Conservation (phyloP, 2,888 invertebrate species). For the Lasius platythorax region DNA sequence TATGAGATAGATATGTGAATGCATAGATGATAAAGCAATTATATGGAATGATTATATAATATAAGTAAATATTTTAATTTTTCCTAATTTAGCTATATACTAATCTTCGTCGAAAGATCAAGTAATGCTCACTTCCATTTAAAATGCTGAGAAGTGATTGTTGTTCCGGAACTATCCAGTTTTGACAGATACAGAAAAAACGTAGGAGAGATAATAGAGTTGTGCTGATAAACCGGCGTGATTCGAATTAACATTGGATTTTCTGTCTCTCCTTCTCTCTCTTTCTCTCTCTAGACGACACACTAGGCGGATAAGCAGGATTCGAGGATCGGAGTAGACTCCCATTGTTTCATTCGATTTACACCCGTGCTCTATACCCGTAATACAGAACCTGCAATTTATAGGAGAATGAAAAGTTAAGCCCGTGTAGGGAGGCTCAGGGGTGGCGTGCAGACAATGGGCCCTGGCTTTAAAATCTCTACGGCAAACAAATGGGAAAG, state of each 20-base stretch:
- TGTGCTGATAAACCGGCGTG: conserved; percentile 66
- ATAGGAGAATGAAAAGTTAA: conserved; percentile 86
- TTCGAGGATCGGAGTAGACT: conserved; percentile 76
- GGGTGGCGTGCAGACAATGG: conserved; percentile 84
- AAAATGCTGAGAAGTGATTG: not conserved
- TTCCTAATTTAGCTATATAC: not conserved
- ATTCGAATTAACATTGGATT: conserved; percentile 75
- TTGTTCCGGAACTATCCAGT: not conserved
- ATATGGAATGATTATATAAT: not conserved
- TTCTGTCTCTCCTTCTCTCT: conserved; percentile 56
- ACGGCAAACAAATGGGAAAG: conserved; percentile 84
- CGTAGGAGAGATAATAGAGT: conserved; percentile 62
- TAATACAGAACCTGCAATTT: conserved; percentile 84
- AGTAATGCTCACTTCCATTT: not conserved
- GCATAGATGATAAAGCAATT: not conserved
- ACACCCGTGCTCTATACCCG: conserved; percentile 80
- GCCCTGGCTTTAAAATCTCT: conserved; percentile 85
- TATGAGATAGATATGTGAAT: not conserved
- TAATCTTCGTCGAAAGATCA: not conserved
- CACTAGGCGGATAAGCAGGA: conserved; percentile 75
- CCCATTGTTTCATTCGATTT: conserved; percentile 85
- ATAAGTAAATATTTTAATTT: not conserved
- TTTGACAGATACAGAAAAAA: conserved; percentile 12
- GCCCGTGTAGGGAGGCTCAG: conserved; percentile 82
- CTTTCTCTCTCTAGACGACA: conserved; percentile 56